Percentiles rank a stretch among this genome's conserved stretches.
Evolutionary conservation across 1,140 invertebrate species (phyloP).

Genomic region (Trypoxylus dichotomus): DNA sequence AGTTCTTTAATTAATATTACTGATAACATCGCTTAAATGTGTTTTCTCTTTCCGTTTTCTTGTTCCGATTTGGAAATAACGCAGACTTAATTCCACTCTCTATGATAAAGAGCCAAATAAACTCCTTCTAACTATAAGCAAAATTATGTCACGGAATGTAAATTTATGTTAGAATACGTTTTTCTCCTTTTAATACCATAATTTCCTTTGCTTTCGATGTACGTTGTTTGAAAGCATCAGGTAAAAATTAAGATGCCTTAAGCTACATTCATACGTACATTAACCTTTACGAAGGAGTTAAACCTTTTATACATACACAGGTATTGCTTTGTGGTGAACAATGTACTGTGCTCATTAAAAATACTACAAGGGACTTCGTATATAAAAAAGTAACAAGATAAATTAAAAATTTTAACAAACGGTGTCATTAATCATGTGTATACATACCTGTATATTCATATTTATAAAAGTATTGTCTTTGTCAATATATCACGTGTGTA

Average conservation of each 20-base stretch:
- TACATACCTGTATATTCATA: not conserved
- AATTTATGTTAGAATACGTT: no score
- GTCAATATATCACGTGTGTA: not conserved
- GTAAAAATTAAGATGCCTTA: constrained; percentile 19
- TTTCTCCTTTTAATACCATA: no score
- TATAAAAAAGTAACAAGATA: not conserved
- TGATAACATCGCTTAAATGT: constrained; percentile 2
- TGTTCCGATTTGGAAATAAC: not conserved
- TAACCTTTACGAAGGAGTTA: constrained; percentile 21
- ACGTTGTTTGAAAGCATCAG: not conserved
- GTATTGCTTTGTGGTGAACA: not conserved
- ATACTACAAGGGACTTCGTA: not conserved
- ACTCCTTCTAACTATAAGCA: no score
- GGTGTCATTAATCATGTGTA: not conserved
- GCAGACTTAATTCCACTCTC: not conserved
- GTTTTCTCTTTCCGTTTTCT: not conserved
- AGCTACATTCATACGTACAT: not conserved
- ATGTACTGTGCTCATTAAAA: constrained; percentile 7
- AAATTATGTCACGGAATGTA: no score
- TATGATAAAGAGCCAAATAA: no score
- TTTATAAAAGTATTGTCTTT: not conserved
- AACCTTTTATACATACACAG: not conserved
- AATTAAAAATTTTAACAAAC: not conserved
- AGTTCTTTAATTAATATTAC: not conserved
- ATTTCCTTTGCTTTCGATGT: no score